These are phyloP conservation scores for Neoarius graeffei DNA, from an alignment of 2,113 vertebrate species.

Conservation along the genomic window DNA sequence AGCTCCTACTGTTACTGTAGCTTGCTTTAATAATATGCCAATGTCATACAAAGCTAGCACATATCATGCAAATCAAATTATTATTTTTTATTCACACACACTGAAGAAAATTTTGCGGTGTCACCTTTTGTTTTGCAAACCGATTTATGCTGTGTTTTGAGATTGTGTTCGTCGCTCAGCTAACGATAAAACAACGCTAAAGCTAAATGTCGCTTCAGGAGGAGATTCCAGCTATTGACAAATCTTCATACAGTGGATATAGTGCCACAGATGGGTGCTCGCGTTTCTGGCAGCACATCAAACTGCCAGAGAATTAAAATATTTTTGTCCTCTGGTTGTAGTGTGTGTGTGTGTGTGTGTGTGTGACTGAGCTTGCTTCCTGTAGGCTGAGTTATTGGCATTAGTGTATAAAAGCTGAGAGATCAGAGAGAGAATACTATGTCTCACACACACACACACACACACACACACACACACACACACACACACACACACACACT, in stretches of 20 bases:
- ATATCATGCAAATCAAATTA: neutral
- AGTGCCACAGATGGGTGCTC: constrained; percentile 52
- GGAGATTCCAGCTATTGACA: constrained; percentile 56
- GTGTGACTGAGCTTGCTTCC: constrained; percentile 5
- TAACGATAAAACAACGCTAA: constrained; percentile 60
- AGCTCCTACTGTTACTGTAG: neutral
- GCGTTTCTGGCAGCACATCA: constrained; percentile 53
- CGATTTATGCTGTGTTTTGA: constrained; percentile 8
- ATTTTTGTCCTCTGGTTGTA: constrained; percentile 25
- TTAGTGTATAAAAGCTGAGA: constrained; percentile 33
- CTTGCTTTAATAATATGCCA: neutral
- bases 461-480: neutral
- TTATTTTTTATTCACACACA: neutral
- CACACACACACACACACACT: neutral
- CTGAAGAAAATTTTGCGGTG: constrained; percentile 12
- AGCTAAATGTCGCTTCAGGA: constrained; percentile 54
- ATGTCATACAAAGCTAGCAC: neutral
- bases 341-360: constrained; percentile 20
- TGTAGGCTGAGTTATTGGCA: constrained; percentile 29
- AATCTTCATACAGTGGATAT: constrained; percentile 49
- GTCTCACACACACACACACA: neutral
- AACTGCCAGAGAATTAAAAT: constrained; percentile 50
- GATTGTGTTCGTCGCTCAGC: constrained; percentile 49
- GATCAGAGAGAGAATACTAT: neutral
- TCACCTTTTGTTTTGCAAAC: constrained; percentile 34